These are phyloP conservation scores for Eidolon dupreanum DNA, from an alignment of 2,797 vertebrate species.

Conservation along the genomic window DNA sequence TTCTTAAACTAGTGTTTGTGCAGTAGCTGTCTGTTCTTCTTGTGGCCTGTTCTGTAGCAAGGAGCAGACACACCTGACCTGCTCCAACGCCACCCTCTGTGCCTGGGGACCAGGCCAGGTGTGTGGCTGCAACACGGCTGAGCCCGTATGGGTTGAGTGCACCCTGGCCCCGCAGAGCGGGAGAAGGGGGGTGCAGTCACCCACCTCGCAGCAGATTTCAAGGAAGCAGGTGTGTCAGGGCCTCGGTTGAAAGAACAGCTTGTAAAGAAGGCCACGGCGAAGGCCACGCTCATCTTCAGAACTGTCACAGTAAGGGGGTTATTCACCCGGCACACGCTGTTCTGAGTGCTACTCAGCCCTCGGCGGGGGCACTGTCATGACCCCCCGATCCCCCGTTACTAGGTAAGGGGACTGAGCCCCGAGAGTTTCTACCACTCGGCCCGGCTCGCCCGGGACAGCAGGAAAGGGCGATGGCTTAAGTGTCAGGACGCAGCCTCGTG, in stretches of 20 bases:
- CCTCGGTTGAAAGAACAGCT: background rate
- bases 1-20: background rate
- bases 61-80: background rate
- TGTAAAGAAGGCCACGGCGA: background rate
- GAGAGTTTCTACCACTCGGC: too few species aligned
- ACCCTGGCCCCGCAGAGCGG: background rate
- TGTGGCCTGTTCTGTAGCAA: fast-evolving
- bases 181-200: fast-evolving
- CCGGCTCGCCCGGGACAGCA: background rate
- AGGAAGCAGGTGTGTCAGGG: background rate
- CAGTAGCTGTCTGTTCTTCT: background rate
- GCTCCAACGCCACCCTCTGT: background rate
- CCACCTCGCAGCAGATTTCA: too few species aligned
- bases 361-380: fast-evolving
- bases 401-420: background rate
- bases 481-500: fast-evolving
- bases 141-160: background rate
- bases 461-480: background rate
- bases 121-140: background rate
- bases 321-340: fast-evolving
- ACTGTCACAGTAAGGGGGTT: fast-evolving
- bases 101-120: background rate
- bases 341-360: background rate
- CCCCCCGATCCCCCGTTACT: background rate
- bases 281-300: background rate